Base-by-base conservation (phyloP, 1,140 invertebrate species). In the Hydropsyche tenuis region DNA sequence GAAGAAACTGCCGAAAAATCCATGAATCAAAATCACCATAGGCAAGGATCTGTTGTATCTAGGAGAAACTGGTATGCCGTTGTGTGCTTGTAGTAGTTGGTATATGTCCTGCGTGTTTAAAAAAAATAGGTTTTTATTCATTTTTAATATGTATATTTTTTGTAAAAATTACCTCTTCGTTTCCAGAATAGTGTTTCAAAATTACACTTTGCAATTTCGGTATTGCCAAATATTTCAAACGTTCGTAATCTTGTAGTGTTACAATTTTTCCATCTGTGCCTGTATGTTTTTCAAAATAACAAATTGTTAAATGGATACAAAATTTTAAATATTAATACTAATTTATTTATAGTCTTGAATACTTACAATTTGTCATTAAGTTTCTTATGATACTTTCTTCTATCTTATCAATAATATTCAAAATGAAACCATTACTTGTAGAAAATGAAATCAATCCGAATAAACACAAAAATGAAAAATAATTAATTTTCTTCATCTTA, bases 21-120 rank as follows among this genome's bases (percentile, higher is more conserved):
- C 63, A 43, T 43, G 20, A 43, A 65, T 43, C 7, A 43, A 18
- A 12, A 65, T 22, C 27, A 45, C 12, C 63, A 65, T 16, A 11
- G 63, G 63, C n/a, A 65, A 22, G 9, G 11, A 16, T 43, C 7
- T 65, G 16, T 65, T 43, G 16, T 43, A 65, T 23, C 43, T 43
- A 22, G 30, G 16, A 6, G 63, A 65, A 16, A n/a, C 3, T 11
- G 30, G 4, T 20, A 65, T 42, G 2, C 16, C 18, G 3, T 51
- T 14, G 5, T 51, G 14, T 5, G 18, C 18, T 3, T 51, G 3
- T 5, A 20, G 14, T 14, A 51, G 14, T 5, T 5, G 5, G 14
- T 16, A 51, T 51, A 20, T 14, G 5, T 51, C 46, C 46, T 37
- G 30, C 30, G 9, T 37, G 9, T 37, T 37, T 37, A 4, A 37